Evolutionary conservation across 2,797 vertebrate species (phyloP).

Genomic region (Falco cherrug): DNA sequence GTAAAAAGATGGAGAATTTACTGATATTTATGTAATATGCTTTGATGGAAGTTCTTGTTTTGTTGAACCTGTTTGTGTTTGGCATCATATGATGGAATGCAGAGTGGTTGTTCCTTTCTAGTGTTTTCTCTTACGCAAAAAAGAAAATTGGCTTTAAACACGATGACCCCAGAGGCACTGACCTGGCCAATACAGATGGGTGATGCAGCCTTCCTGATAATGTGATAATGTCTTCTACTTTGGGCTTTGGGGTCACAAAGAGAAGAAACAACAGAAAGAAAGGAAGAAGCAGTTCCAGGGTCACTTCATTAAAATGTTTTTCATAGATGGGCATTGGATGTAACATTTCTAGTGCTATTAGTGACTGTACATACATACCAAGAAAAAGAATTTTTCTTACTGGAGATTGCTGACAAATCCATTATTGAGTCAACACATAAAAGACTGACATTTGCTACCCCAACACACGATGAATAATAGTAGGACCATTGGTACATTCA

Average conservation of each 20-base stretch:
- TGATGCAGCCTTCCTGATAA: not conserved
- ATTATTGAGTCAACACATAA: not conserved
- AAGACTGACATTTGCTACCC: not conserved
- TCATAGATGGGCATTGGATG: not conserved
- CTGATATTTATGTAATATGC: conserved; percentile 10
- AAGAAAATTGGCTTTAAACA: not conserved
- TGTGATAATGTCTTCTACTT: not conserved
- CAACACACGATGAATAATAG: not conserved
- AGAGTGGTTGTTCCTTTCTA: not conserved
- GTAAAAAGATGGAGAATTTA: not conserved
- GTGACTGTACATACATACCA: not conserved
- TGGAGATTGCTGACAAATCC: not conserved
- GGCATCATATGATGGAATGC: not conserved
- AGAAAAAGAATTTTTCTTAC: not conserved
- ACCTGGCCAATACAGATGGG: not conserved
- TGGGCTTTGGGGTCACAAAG: not conserved
- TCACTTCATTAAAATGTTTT: not conserved
- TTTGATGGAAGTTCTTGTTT: not conserved
- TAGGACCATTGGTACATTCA: not conserved
- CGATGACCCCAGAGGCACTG: not conserved
- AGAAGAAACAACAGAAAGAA: rapidly evolving
- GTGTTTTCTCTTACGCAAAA: conserved; percentile 32
- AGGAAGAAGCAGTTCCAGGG: not conserved
- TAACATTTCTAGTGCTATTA: not conserved
- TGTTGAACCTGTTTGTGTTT: not conserved